Percentiles rank a stretch among this genome's conserved stretches.
Evolutionary conservation across 2,888 invertebrate species (phyloP).

Genomic region (Orthonychiurus folsomi): DNA sequence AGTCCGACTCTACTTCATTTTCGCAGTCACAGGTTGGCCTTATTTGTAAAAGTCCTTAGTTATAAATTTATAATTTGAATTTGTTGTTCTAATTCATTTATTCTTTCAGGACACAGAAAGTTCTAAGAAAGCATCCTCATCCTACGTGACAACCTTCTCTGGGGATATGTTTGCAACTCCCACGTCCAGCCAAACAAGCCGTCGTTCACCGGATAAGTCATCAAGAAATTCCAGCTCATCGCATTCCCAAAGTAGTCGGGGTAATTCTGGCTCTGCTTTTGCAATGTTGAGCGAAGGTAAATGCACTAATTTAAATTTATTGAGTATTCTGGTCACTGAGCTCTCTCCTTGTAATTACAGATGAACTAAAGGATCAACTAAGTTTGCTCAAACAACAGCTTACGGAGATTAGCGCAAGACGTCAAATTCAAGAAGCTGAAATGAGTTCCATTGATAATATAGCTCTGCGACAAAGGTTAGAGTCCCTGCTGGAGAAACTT

Average conservation of each 20-base stretch:
- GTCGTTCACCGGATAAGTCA: conserved; percentile 19
- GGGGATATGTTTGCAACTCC: conserved; percentile 34
- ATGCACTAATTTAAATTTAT: no score
- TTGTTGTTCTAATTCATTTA: no score
- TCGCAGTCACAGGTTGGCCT: conserved; percentile 18
- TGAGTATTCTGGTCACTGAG: neutral
- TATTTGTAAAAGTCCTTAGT: neutral
- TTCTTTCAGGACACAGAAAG: conserved; percentile 11
- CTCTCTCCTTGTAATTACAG: conserved; percentile 30
- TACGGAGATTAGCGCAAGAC: conserved; percentile 61
- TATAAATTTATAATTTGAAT: no score
- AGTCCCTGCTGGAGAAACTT: conserved; percentile 68
- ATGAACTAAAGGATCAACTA: conserved; percentile 50
- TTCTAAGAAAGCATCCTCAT: conserved; percentile 5
- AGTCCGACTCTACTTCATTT: conserved; percentile 33
- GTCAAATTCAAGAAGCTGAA: conserved; percentile 70
- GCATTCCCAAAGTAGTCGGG: no score
- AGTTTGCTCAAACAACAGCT: conserved; percentile 64
- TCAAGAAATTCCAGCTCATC: conserved; percentile 12
- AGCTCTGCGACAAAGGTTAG: conserved; percentile 70
- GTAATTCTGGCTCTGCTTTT: neutral
- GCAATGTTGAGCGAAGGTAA: conserved; percentile 16
- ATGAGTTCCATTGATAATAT: conserved; percentile 76
- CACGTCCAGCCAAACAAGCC: neutral
- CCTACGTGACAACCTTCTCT: conserved; percentile 30